phyloP scores from a whole-genome alignment of 2,888 invertebrate genomes.

The Doris montereyensis region DNA sequence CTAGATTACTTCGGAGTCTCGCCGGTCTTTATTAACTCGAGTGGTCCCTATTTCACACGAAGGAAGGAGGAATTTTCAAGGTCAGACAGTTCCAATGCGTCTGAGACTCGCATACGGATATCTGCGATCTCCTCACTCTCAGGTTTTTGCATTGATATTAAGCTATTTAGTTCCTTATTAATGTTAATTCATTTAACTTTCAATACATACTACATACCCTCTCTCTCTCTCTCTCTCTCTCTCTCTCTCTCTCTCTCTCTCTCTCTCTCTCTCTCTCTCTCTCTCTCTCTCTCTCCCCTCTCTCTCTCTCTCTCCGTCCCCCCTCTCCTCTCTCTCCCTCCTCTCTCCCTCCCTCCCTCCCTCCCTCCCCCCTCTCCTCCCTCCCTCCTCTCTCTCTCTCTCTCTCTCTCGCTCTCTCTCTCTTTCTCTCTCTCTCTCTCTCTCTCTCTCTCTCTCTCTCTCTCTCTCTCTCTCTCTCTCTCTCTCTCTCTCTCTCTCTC shows the following conservation, averaged over 20 bases:
- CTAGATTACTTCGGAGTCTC: too few relatives aligned
- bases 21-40: too few relatives aligned
- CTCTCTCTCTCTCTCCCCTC: slow-evolving; percentile 8
- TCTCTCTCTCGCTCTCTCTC: not conserved
- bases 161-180: too few relatives aligned
- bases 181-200: too few relatives aligned
- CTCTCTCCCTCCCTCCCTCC: not conserved
- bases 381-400: not conserved
- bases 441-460: not conserved
- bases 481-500: slow-evolving; percentile 1
- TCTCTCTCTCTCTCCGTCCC: not conserved
- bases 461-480: not conserved
- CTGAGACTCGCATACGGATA: too few relatives aligned
- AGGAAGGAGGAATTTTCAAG: too few relatives aligned
- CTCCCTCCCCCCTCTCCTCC: not conserved
- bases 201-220: too few relatives aligned
- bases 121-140: too few relatives aligned
- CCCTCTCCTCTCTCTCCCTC: not conserved
- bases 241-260: slow-evolving; percentile 16
- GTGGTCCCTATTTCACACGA: too few relatives aligned
- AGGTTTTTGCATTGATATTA: too few relatives aligned
- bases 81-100: too few relatives aligned
- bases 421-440: not conserved
- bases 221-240: slow-evolving; percentile 18
- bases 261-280: slow-evolving; percentile 17